Conservation (phyloP, 2,888 invertebrate species). For the Oscheius sp. region DNA sequence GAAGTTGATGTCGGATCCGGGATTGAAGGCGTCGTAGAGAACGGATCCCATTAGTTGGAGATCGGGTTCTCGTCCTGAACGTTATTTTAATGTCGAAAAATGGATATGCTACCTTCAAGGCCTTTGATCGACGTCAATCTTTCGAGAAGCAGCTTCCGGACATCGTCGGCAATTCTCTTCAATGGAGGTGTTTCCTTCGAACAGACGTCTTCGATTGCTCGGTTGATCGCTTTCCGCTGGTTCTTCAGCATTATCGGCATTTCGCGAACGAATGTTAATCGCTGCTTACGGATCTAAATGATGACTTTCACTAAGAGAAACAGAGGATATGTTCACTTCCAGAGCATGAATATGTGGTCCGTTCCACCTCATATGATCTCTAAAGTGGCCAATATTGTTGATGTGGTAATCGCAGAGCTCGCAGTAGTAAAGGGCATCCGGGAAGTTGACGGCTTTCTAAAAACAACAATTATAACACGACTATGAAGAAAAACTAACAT, state of each 20-base stretch:
- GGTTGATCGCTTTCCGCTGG: neutral
- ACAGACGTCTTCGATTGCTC: neutral
- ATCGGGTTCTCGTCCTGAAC: neutral
- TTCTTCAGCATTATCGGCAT: neutral
- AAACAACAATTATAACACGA: neutral
- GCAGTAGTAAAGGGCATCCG: conserved; percentile 54
- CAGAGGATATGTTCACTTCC: neutral
- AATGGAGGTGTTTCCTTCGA: neutral
- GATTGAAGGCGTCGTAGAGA: neutral
- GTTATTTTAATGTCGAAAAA: neutral
- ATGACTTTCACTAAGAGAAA: neutral
- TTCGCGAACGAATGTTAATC: neutral
- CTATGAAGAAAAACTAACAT: neutral
- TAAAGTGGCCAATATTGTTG: conserved; percentile 43
- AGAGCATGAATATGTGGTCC: neutral
- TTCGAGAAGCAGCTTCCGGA: neutral
- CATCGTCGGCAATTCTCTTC: neutral
- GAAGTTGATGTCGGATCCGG: conserved; percentile 5
- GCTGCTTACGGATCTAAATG: neutral
- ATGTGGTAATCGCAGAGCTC: conserved; percentile 49
- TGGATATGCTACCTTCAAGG: neutral
- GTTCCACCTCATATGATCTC: conserved; percentile 38
- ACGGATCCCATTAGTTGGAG: conserved; percentile 11
- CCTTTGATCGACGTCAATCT: neutral
- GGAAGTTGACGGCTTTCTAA: conserved; percentile 37